Evolutionary conservation across 2,797 vertebrate species (phyloP).

Genomic region (Alosa sapidissima): DNA sequence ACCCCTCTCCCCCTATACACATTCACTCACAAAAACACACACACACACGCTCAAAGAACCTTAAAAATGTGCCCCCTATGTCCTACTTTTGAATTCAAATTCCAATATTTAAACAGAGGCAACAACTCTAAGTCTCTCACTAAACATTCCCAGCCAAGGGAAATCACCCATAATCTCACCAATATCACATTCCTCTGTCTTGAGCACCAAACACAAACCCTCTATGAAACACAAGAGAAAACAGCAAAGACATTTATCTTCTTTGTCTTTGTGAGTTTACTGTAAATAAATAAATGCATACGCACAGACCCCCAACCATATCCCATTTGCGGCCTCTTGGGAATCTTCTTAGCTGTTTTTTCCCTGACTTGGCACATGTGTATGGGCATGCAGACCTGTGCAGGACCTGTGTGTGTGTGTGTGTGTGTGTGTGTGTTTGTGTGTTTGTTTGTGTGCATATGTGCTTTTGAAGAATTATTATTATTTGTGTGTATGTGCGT

Average conservation of each 20-base stretch:
- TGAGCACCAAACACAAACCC: slow-evolving; percentile 7
- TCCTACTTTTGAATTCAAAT: slow-evolving; percentile 43
- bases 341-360: neutral
- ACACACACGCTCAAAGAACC: neutral
- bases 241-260: neutral
- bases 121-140: slow-evolving; percentile 37
- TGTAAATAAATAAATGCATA: neutral
- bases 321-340: neutral
- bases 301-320: neutral
- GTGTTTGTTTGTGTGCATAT: slow-evolving; percentile 18
- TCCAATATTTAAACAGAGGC: neutral
- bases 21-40: neutral
- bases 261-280: neutral
- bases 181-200: slow-evolving; percentile 26
- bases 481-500: neutral
- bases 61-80: slow-evolving; percentile 35
- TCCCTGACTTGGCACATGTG: slow-evolving; percentile 2
- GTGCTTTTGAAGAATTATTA: neutral
- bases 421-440: slow-evolving; percentile 37
- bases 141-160: slow-evolving; percentile 47
- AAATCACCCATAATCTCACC: slow-evolving; percentile 29
- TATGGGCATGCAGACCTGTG: neutral
- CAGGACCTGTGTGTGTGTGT: slow-evolving; percentile 4
- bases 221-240: neutral
- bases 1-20: neutral